Percentiles rank a stretch among this genome's conserved stretches.
These are phyloP conservation scores for Nebria brevicollis DNA, from an alignment of 2,888 invertebrate species.

Conservation along the genomic window DNA sequence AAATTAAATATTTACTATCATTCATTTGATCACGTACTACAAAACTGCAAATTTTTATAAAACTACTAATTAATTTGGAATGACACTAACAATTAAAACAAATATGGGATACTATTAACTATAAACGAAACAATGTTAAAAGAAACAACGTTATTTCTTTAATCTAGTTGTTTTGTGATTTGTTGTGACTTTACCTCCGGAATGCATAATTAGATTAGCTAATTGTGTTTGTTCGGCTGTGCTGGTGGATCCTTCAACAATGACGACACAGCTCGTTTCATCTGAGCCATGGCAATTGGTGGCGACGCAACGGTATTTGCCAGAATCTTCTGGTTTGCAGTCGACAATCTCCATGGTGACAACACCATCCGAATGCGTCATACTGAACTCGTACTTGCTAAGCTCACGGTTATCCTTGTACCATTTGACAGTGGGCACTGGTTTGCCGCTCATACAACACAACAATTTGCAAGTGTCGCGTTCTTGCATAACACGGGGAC, in stretches of 20 bases:
- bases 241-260: conserved; percentile 87
- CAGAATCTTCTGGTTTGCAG: conserved; percentile 94
- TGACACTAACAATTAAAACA: no score
- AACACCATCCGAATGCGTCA: conserved; percentile 93
- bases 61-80: no score
- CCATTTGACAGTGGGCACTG: conserved; percentile 92
- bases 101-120: no score
- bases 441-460: conserved; percentile 95
- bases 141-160: conserved; percentile 48
- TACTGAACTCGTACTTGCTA: conserved; percentile 88
- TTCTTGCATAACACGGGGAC: conserved; percentile 97
- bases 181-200: conserved; percentile 68
- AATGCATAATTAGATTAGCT: conserved; percentile 88
- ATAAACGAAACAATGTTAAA: no score
- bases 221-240: conserved; percentile 85
- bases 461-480: conserved; percentile 97
- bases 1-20: conserved; percentile 38
- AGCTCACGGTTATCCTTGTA: conserved; percentile 93
- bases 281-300: conserved; percentile 94
- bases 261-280: conserved; percentile 94
- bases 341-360: conserved; percentile 96
- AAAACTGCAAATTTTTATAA: no score
- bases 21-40: no score
- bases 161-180: conserved; percentile 48
- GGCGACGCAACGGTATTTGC: conserved; percentile 94